Conservation (phyloP, 2,113 vertebrate species). For the Toxotes chatareus region DNA sequence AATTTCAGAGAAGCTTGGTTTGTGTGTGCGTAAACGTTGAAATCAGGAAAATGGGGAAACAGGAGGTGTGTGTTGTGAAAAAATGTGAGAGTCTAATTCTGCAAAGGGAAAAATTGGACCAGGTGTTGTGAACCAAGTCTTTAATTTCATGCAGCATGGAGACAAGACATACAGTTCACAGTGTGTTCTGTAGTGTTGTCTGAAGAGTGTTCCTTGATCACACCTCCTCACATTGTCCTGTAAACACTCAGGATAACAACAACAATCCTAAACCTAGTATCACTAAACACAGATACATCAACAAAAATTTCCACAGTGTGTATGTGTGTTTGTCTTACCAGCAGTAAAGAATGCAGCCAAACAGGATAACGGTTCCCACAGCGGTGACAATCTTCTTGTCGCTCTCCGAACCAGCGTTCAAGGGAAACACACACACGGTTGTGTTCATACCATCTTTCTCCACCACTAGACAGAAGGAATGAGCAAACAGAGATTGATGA, state of each 20-base stretch:
- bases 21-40: background rate
- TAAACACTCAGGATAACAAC: too few species aligned
- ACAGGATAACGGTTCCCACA: slow-evolving; percentile 89
- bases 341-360: slow-evolving; percentile 93
- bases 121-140: too few species aligned
- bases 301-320: background rate
- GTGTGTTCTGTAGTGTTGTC: too few species aligned
- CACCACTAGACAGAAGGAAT: slow-evolving; percentile 70
- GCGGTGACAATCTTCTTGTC: slow-evolving; percentile 91
- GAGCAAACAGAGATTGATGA: slow-evolving; percentile 44
- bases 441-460: slow-evolving; percentile 82
- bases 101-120: too few species aligned
- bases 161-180: too few species aligned
- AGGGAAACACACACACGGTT: slow-evolving; percentile 91
- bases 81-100: too few species aligned
- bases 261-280: too few species aligned
- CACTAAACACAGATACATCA: too few species aligned
- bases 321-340: slow-evolving; percentile 85
- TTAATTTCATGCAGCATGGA: too few species aligned
- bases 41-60: background rate
- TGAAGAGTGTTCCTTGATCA: too few species aligned
- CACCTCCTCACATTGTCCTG: too few species aligned
- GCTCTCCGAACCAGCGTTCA: slow-evolving; percentile 86
- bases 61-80: too few species aligned
- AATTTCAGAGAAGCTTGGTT: background rate